phyloP scores from a whole-genome alignment of 2,797 vertebrate species.

The Phrynocephalus forsythii region DNA sequence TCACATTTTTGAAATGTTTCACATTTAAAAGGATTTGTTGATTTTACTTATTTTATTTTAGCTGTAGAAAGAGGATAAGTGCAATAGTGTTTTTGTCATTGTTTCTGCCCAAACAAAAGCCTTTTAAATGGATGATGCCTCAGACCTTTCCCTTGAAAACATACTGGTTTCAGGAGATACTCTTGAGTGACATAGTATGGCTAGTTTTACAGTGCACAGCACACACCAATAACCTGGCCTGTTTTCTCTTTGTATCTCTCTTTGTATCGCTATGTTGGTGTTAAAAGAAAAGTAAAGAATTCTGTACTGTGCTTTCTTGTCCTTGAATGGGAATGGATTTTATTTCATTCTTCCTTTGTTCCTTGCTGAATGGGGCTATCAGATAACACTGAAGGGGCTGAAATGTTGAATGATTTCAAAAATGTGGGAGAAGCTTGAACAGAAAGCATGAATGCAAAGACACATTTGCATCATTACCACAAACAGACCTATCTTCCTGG shows the following conservation, averaged over 20 bases:
- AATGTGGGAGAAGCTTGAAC: slow-evolving; percentile 10
- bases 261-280: neutral
- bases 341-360: slow-evolving; percentile 33
- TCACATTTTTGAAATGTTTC: too few relatives aligned
- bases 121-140: neutral
- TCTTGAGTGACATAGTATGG: slow-evolving; percentile 13
- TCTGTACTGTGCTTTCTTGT: slow-evolving; percentile 16
- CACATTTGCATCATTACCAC: too few relatives aligned
- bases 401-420: slow-evolving; percentile 46
- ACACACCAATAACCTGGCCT: neutral
- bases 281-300: neutral
- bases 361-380: slow-evolving; percentile 16
- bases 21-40: too few relatives aligned
- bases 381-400: slow-evolving; percentile 18
- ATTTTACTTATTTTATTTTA: too few relatives aligned
- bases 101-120: neutral
- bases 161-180: slow-evolving; percentile 4
- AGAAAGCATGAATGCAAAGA: neutral
- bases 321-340: slow-evolving; percentile 41
- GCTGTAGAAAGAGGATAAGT: neutral
- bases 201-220: neutral
- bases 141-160: slow-evolving; percentile 20
- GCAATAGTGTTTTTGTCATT: slow-evolving; percentile 9
- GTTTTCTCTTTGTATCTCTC: slow-evolving; percentile 40
- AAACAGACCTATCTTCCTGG: neutral